Evolutionary conservation across 2,797 vertebrate genomes (phyloP).

Genomic region (Acrocephalus scirpaceus): DNA sequence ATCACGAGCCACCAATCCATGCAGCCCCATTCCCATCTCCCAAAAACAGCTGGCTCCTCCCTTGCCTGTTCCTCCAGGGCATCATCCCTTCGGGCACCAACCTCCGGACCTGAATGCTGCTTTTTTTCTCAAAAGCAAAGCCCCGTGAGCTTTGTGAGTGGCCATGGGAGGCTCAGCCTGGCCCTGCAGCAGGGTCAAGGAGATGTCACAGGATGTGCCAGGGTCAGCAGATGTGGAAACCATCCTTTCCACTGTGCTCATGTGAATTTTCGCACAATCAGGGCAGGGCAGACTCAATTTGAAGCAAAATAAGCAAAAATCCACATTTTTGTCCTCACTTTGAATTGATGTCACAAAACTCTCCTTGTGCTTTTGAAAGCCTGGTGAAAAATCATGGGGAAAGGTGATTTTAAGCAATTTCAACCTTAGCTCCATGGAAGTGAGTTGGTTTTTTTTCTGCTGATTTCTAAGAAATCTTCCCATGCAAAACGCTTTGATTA

Average conservation of each 20-base stretch:
- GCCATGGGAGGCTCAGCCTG: background rate
- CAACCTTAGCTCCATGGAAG: background rate
- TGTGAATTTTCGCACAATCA: background rate
- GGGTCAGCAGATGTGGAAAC: background rate
- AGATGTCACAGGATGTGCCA: background rate
- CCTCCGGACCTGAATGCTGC: background rate
- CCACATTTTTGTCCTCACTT: background rate
- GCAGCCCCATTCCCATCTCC: background rate
- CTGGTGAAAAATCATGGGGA: background rate
- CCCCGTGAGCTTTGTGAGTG: fast-evolving
- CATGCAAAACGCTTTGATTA: background rate
- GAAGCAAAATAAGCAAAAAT: background rate
- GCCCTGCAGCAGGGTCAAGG: background rate
- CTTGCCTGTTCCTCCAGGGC: background rate
- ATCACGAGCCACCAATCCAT: background rate
- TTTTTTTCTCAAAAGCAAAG: background rate
- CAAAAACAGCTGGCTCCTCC: background rate
- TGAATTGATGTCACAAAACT: background rate
- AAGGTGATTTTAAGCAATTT: background rate
- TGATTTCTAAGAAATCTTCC: background rate
- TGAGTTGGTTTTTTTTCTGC: background rate
- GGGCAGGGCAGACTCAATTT: background rate
- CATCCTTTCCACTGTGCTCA: fast-evolving
- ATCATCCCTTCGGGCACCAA: background rate
- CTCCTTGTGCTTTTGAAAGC: background rate